Percentiles rank a stretch among this genome's conserved stretches.
These are phyloP conservation scores for Pterostichus niger DNA, from an alignment of 2,888 invertebrate genomes.

Conservation along the genomic window DNA sequence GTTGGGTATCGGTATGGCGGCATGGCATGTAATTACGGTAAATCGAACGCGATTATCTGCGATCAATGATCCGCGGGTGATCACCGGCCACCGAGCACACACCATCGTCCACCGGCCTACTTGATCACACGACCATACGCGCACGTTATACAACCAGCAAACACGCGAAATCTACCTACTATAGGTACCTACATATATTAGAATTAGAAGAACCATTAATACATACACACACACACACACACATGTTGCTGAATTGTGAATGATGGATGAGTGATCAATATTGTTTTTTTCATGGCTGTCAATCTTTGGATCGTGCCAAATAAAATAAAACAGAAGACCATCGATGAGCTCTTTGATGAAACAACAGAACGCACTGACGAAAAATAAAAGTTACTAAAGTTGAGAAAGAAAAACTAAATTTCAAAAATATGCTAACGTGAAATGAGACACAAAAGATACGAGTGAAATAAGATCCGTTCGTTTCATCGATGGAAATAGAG, in stretches of 20 bases:
- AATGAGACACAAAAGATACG: too few species aligned
- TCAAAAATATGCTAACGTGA: too few species aligned
- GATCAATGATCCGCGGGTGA: constrained; percentile 76
- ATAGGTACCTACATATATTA: background rate
- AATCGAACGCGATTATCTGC: constrained; percentile 76
- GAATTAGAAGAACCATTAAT: background rate
- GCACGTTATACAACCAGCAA: background rate
- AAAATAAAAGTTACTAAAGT: too few species aligned
- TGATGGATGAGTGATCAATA: background rate
- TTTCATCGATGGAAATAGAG: too few species aligned
- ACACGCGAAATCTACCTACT: background rate
- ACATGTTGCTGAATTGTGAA: background rate
- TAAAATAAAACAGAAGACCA: too few species aligned
- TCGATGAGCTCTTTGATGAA: too few species aligned
- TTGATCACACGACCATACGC: constrained; percentile 13
- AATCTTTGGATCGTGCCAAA: too few species aligned
- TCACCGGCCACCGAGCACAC: constrained; percentile 63
- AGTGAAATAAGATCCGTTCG: too few species aligned
- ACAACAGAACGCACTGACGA: too few species aligned
- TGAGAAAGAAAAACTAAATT: too few species aligned
- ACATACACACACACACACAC: too few species aligned
- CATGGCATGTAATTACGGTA: constrained; percentile 76
- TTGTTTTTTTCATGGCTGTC: background rate
- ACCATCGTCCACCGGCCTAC: constrained; percentile 42
- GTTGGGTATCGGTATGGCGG: constrained; percentile 65